Evolutionary conservation across 2,797 vertebrate genomes (phyloP), one percentile per base, ranked within the genome.

Genomic region (Saxicola maurus): DNA sequence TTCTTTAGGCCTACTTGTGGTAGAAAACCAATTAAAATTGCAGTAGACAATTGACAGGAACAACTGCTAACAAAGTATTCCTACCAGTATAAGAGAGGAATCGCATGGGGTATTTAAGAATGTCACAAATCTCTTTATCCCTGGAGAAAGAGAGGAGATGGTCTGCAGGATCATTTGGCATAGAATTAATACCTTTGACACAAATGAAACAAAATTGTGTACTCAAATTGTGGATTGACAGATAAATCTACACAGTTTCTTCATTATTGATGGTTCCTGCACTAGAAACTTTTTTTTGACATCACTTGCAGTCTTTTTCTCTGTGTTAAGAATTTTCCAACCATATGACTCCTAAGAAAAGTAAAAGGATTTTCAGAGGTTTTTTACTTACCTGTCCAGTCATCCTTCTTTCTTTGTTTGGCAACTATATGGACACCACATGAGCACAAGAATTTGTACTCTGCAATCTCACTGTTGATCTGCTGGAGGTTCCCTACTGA

Each of bases 121-220:
- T 17, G 10, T 62, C 51, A 31, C 17, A 82, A 73, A 33, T n/a
- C 25, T 13, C 30, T 89, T 65, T 66, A 69, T 3, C 5, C 17
- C 23, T 75, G 30, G 31, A 65, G 66, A 6, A 57, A 62, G 30
- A 76, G 12, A 75, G 15, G 19, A 66, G 10, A 14, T 40, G 9
- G 4, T 51, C 37, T 74, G 19, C 27, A 77, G 53, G 51, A 79
- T 68, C 17, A 1, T 3, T 25, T 49, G 24, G 12, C 24, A 59
- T 19, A 31, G 5, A 61, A 57, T 49, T 49, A 64, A 37, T 56
- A 12, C 6, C 6, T 79, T 59, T 82, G 27, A 79, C 82, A 65
- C 11, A 69, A 76, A 42, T 19, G 3, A 68, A 49, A 85, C 2
- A 69, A 46, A 85, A 57, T 1, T 31, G 15, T 0, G 0, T n/a